Conservation (phyloP, 2,797 vertebrate genomes). For the Pogonophryne albipinna region DNA sequence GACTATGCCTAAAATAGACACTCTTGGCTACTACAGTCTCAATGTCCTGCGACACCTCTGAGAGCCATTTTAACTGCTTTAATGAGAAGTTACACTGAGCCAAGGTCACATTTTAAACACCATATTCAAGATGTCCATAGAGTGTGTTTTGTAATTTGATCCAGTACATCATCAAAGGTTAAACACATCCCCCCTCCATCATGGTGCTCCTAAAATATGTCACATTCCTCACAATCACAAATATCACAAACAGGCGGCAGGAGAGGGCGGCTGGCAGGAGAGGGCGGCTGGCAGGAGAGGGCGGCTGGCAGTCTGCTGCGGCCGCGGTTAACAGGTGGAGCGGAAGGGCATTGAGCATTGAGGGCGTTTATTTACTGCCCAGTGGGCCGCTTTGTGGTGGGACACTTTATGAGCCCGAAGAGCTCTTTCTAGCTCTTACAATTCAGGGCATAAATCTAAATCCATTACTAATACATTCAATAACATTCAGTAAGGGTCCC, state of each 20-base stretch:
- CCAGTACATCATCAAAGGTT: conserved; percentile 36
- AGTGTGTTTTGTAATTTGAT: conserved; percentile 42
- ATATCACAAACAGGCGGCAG: conserved; percentile 54
- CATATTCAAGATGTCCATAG: conserved; percentile 6
- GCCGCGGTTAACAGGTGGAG: conserved; percentile 67
- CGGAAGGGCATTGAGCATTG: conserved; percentile 32
- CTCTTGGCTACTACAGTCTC: neutral
- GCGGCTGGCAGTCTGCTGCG: conserved; percentile 48
- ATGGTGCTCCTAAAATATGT: conserved; percentile 34
- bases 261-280: conserved; percentile 32
- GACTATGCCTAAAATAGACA: conserved; percentile 34
- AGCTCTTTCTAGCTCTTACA: conserved; percentile 17
- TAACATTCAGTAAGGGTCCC: neutral
- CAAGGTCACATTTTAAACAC: conserved; percentile 27
- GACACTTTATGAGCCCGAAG: conserved; percentile 6
- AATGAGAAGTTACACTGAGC: neutral
- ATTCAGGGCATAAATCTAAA: neutral
- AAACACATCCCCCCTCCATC: conserved; percentile 23
- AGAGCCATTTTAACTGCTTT: conserved; percentile 2
- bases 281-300: conserved; percentile 39
- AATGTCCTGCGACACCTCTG: neutral
- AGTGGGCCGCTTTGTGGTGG: conserved; percentile 19
- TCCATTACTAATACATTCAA: neutral
- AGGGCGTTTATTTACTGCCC: conserved; percentile 43
- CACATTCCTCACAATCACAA: conserved; percentile 59